Base-by-base conservation (phyloP, 2,888 invertebrate genomes). In the Atethmia centrago region DNA sequence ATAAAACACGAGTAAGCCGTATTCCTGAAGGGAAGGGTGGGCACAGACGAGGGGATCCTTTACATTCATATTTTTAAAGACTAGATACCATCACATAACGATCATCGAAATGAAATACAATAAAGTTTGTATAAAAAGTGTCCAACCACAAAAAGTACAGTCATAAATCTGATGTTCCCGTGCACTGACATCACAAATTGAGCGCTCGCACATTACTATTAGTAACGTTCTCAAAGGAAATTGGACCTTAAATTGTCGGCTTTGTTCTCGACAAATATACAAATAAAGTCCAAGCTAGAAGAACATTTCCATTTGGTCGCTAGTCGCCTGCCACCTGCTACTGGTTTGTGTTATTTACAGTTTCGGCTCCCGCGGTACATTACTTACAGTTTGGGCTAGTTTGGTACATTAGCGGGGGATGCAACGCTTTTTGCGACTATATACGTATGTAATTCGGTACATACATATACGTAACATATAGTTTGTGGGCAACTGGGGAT, bases 141-240 rank as follows among this genome's bases (percentile, higher is more conserved):
- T 10, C 21, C 16, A 16, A 36, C n/a, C 21, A 56, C 36, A 55
- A 36, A n/a, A 53, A 42, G 56, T 47, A 31, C 47, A 21, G 51
- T 58, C 51, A 58, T 76, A 83, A 83, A 76, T 79, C 64, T 82
- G 71, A 77, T 80, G 83, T 83, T 86, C 77, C 72, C 79, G 71
- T 84, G 78, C 74, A 77, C 76, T 64, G 53, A 67, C 75, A 74
- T 80, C 74, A 80, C 62, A 77, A 83, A 86, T 84, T 83, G 80
- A 75, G 65, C 72, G 68, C 69, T 83, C 78, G 61, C 69, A 76
- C 80, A 81, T 85, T 87, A 85, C 86, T 83, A 68, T 79, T 79
- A 71, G 69, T 82, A 70, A 82, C 68, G 74, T 64, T 83, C 47
- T 40, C 40, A 49, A 72, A 74, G 59, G 59, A 58, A 42, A 49